phyloP scores from a whole-genome alignment of 2,797 vertebrate genomes.

The Melanotaenia boesemani region DNA sequence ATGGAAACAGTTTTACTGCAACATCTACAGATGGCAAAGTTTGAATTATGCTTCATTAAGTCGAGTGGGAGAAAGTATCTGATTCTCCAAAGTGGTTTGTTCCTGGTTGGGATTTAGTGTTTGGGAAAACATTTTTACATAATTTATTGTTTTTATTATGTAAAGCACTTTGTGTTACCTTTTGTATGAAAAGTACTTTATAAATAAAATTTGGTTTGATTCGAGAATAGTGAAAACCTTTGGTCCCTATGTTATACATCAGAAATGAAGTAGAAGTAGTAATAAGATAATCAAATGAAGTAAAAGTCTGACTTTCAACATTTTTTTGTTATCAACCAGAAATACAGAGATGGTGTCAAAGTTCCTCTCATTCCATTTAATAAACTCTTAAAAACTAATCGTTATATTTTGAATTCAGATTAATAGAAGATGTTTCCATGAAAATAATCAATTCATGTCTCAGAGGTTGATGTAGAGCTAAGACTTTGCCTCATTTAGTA shows the following conservation, averaged over 20 bases:
- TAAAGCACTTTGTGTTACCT: too few species aligned
- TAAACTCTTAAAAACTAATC: neutral
- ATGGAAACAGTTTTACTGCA: neutral
- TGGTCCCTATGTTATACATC: neutral
- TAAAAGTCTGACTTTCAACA: neutral
- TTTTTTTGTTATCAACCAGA: neutral
- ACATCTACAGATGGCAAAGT: neutral
- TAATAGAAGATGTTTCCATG: neutral
- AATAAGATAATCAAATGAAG: neutral
- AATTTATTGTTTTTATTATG: too few species aligned
- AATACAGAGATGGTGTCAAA: neutral
- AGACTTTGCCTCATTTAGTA: neutral
- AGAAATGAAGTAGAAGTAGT: neutral
- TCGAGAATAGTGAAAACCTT: neutral
- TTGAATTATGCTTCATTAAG: neutral
- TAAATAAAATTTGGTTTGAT: too few species aligned
- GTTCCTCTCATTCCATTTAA: neutral
- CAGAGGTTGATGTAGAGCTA: neutral
- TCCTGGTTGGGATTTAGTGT: neutral
- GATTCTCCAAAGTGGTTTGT: neutral
- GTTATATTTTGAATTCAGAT: neutral
- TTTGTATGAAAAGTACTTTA: too few species aligned
- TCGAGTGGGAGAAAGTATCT: too few species aligned
- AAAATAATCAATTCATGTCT: neutral
- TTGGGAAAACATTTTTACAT: neutral